phyloP scores from a whole-genome alignment of 1,140 invertebrate genomes.

The Drosophila mauritiana region DNA sequence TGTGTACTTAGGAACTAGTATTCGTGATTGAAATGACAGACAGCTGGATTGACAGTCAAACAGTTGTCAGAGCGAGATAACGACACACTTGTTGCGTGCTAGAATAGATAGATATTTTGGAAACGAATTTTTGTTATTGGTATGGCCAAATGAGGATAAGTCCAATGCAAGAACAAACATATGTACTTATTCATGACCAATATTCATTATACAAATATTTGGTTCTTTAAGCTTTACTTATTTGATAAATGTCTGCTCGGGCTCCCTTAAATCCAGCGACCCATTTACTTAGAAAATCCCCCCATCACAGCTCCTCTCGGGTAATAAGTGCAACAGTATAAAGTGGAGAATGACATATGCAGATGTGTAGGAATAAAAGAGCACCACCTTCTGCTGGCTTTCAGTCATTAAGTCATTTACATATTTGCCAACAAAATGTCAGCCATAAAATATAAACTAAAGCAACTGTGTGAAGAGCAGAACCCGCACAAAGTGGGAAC shows the following conservation, averaged over 20 bases:
- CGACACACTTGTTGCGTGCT: not conserved
- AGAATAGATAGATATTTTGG: not conserved
- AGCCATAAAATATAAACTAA: constrained; percentile 64
- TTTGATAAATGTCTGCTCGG: too few relatives aligned
- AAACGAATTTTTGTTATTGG: too few relatives aligned
- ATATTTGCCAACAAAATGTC: constrained; percentile 70
- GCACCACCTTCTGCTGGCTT: constrained; percentile 44
- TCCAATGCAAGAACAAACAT: too few relatives aligned
- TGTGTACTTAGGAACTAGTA: constrained; percentile 38
- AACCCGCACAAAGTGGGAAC: constrained; percentile 22
- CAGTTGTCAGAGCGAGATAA: constrained; percentile 26
- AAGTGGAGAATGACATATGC: constrained; percentile 22
- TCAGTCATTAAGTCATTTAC: constrained; percentile 71
- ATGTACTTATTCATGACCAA: too few relatives aligned
- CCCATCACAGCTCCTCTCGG: not conserved
- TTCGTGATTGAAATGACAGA: constrained; percentile 39
- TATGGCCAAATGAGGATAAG: too few relatives aligned
- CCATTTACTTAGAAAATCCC: not conserved
- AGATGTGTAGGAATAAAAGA: constrained; percentile 18
- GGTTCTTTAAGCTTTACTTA: too few relatives aligned
- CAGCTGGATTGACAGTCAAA: constrained; percentile 37
- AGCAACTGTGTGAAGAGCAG: constrained; percentile 51
- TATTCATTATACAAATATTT: too few relatives aligned
- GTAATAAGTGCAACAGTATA: not conserved
- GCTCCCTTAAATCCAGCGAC: not conserved